phyloP scores from a whole-genome alignment of 2,888 invertebrate genomes.

The Toxonevra muliebris region DNA sequence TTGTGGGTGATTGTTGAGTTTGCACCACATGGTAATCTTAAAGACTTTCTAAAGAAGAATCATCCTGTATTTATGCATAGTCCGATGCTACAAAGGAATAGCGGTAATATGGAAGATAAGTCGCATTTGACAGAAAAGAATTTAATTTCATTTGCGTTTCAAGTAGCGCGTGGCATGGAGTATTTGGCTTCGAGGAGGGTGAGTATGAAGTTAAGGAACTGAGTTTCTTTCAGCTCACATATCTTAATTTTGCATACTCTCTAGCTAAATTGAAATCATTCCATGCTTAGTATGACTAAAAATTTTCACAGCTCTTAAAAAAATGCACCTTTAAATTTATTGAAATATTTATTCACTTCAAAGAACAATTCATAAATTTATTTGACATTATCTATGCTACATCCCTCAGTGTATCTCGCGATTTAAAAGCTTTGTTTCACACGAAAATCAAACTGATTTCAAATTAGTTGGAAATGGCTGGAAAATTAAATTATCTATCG shows the following conservation, averaged over 20 bases:
- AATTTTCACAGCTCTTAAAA: too few species aligned
- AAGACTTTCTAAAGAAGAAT: slow-evolving; percentile 91
- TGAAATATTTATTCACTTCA: too few species aligned
- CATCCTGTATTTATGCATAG: slow-evolving; percentile 54
- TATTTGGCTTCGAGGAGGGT: slow-evolving; percentile 90
- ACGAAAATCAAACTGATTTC: too few species aligned
- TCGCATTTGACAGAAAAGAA: slow-evolving; percentile 83
- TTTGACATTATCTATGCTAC: too few species aligned
- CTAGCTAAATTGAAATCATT: not conserved
- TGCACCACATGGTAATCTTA: slow-evolving; percentile 91
- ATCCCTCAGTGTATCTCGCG: too few species aligned
- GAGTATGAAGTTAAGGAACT: slow-evolving; percentile 31
- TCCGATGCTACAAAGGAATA: slow-evolving; percentile 49
- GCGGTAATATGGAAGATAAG: slow-evolving; percentile 52
- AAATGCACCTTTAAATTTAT: too few species aligned
- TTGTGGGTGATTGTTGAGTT: slow-evolving; percentile 89
- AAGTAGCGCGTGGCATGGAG: slow-evolving; percentile 98
- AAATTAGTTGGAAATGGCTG: too few species aligned
- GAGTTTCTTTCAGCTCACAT: too few species aligned
- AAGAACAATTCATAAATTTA: too few species aligned
- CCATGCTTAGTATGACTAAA: not conserved
- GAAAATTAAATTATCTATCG: too few species aligned
- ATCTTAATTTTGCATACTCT: too few species aligned
- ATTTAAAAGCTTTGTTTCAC: too few species aligned
- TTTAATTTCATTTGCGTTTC: slow-evolving; percentile 94